Evolutionary conservation across 2,797 vertebrate species (phyloP).

Genomic region (Potorous gilbertii): DNA sequence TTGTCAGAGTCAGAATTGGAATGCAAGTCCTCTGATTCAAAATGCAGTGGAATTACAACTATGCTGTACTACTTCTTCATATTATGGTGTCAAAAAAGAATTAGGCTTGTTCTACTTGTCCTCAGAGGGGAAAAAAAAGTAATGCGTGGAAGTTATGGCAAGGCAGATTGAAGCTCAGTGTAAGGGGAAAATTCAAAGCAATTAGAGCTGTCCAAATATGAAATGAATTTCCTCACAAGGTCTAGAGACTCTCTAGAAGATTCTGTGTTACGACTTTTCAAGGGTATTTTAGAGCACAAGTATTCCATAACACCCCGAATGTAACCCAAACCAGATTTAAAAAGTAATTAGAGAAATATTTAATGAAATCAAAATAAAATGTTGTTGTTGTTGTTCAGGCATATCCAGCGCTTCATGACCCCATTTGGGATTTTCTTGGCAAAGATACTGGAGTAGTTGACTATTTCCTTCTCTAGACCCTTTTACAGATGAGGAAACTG

Average conservation of each 20-base stretch:
- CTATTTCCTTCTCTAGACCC: background rate
- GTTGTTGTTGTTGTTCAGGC: background rate
- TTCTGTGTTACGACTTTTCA: background rate
- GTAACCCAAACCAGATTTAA: background rate
- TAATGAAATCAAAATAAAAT: background rate
- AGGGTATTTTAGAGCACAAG: background rate
- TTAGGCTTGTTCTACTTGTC: background rate
- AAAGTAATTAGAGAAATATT: background rate
- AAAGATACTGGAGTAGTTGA: background rate
- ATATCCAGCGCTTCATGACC: background rate
- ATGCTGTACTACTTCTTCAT: background rate
- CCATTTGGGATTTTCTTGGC: background rate
- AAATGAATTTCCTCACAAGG: background rate
- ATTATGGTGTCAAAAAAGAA: background rate
- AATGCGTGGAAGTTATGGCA: background rate
- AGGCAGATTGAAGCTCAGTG: background rate
- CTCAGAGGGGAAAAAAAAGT: background rate
- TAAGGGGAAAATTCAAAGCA: background rate
- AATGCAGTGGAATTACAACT: background rate
- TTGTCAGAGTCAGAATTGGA: background rate
- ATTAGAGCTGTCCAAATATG: background rate
- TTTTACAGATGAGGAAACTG: background rate
- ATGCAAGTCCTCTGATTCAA: background rate
- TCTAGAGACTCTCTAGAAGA: background rate
- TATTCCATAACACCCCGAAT: background rate